Base-by-base conservation (phyloP, 2,113 vertebrate genomes). In the Coryphaenoides rupestris region DNA sequence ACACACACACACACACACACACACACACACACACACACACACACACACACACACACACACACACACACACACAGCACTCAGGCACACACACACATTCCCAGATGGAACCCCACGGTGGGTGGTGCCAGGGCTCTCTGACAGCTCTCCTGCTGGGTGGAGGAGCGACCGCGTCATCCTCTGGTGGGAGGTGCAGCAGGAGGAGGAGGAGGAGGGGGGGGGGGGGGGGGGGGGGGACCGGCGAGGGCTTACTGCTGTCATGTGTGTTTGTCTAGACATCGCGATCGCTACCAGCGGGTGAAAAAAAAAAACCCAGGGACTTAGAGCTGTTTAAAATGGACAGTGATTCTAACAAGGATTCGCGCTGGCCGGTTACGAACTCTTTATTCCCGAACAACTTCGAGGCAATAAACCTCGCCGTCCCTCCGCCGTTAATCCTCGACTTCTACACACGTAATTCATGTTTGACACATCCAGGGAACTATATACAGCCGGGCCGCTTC, bases 81-180 rank as follows among this genome's bases (percentile, higher is more conserved):
- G 57, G 46, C 55, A 63, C 72, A n/a, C n/a, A n/a, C n/a, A n/a
- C 77, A 57, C 70, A 65, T 73, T 67, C 68, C 54, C 67, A 63
- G 63, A 52, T 70, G 87, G 87, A 84, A 85, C 88, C 86, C 87
- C 84, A 49, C 13, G 33, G 33, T 12, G 33, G 33, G 33, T 12
- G 52, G 69, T 63, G 66, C 55, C 64, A 72, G 79, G 71, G 72
- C 76, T 22, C 76, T 77, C 73, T 77, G 80, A 65, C 72, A 77
- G 79, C 82, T 57, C 75, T 66, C 74, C 73, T 59, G 62, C 69
- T 75, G 63, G 87, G 83, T 85, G 86, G 84, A 79, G 85, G 85
- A 74, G 66, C 55, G 75, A 84, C 75, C 84, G 91, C 93, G 91
- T 94, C 92, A 95, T 82, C 80, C 71, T 55, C 70, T n/a, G n/a